Evolutionary conservation across 2,113 vertebrate genomes (phyloP), one percentile per base, ranked within the genome.

Genomic region (Trematomus loennbergii): DNA sequence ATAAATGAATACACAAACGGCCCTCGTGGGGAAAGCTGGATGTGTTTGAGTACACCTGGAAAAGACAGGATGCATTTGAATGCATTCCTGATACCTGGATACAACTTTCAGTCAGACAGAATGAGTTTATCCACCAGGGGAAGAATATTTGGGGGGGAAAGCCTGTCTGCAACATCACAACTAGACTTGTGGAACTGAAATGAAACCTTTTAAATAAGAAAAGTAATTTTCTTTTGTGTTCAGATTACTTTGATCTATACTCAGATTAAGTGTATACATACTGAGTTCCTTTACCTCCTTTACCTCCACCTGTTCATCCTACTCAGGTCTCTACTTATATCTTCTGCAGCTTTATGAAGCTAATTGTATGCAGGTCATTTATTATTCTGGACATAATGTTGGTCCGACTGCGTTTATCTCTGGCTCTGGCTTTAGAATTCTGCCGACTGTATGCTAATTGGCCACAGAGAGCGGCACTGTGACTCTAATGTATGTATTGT

Each of bases 1-100:
- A 91, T 91, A 89, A 77, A 91, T 92, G 77, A 89, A 90, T 85
- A 79, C 48, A 72, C 74, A 91, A 91, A 53, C n/a, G 84, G 81
- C 43, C 85, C 91, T 84, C 9, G 55, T 76, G 72, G 89, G 88
- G 59, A 77, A 67, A 78, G 59, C 66, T 70, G 81, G 80, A 66
- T 74, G 0, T 79, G 55, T 88, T 70, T 65, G 57, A 85, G 68
- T 46, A 64, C 75, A 91, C 89, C 87, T 90, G 88, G 57, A 85
- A 86, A 90, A 91, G 78, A 91, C 62, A 43, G 72, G 65, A 82
- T 79, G 82, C 74, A 84, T 89, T 84, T 83, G 40, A 90, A 83
- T 71, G 20, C 62, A 50, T 29, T 73, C 57, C 22, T 81, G 72
- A 84, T 79, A 81, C 46, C 68, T 48, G 75, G 66, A 85, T 77